Evolutionary conservation across 2,888 invertebrate genomes (phyloP), one percentile per base, ranked within the genome.

Genomic region (Baccha elongata): DNA sequence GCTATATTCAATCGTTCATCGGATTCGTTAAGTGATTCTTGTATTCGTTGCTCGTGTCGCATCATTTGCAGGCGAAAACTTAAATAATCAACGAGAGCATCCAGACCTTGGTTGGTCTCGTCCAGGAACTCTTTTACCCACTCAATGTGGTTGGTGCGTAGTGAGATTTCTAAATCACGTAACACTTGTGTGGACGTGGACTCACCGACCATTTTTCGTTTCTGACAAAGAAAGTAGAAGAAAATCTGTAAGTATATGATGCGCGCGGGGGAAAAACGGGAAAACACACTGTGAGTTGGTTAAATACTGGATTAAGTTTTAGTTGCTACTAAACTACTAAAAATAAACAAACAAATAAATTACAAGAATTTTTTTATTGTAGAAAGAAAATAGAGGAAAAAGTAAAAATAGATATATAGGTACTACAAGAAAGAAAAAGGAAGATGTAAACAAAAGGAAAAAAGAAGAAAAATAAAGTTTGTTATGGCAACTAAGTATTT

Each of bases 81-180:
- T 88, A 99, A 94, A 93, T 99, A 99, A 92, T 99, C 98, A 87
- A 99, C 97, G 86, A 99, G 93, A 85, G 99, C 97, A 92, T 99
- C 98, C 86, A 99, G 92, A 13, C 99, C 99, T 89, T 96, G 96
- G 92, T 99, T 99, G 86, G 96, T 95, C 87, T 98, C 97, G 92
- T 98, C 97, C 84, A 99, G 93, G 92, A 99, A 99, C 91, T 99
- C 98, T 87, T 98, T 94, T 68, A 99, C 99, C 99, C 99, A 99
- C 97, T 99, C 99, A 90, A 99, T 99, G 92, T 98, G 98, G 93
- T 99, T 99, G 85, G 99, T 99, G 88, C 99, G 94, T 88, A 99
- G 92, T 50, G 99, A 99, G 90, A 99, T 99, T 93, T 99, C 99
- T 91, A 99, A 93, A 93, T 99, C 99, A 88, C 99, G 94, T 84